These are phyloP conservation scores for Ectropis grisescens DNA, from an alignment of 1,140 invertebrate genomes.

Conservation along the genomic window DNA sequence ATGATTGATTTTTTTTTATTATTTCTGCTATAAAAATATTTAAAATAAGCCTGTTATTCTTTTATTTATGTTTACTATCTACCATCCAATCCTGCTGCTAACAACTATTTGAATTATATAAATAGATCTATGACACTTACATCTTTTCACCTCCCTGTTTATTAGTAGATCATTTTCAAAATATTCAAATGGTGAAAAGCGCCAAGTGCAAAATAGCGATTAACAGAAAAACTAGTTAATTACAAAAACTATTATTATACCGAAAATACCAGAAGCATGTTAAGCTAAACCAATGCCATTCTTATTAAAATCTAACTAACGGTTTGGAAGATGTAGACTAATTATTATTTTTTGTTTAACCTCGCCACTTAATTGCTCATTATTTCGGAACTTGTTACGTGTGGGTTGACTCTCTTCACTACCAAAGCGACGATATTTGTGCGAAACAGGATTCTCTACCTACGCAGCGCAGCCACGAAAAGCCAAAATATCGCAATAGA, in stretches of 20 bases:
- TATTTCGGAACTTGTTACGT: background rate
- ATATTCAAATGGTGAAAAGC: background rate
- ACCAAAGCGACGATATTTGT: background rate
- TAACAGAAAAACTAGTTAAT: background rate
- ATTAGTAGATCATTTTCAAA: background rate
- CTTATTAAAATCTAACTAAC: background rate
- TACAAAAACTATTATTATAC: background rate
- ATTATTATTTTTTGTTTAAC: background rate
- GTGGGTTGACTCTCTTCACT: background rate
- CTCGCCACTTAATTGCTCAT: background rate
- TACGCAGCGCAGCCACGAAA: too few relatives aligned
- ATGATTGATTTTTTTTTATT: background rate
- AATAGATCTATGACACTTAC: background rate
- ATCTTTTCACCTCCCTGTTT: background rate
- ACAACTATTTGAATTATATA: background rate
- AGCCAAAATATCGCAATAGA: too few relatives aligned
- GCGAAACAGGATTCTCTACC: too few relatives aligned
- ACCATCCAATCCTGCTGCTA: background rate
- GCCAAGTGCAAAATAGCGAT: background rate
- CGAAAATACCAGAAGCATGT: background rate
- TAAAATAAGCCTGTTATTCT: background rate
- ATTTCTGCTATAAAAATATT: background rate
- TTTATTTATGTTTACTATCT: background rate
- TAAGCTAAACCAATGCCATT: background rate
- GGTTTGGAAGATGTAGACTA: background rate